Percentiles rank a stretch among this genome's conserved stretches.
Conservation (phyloP, 1,140 invertebrate species). For the Fopius arisanus region DNA sequence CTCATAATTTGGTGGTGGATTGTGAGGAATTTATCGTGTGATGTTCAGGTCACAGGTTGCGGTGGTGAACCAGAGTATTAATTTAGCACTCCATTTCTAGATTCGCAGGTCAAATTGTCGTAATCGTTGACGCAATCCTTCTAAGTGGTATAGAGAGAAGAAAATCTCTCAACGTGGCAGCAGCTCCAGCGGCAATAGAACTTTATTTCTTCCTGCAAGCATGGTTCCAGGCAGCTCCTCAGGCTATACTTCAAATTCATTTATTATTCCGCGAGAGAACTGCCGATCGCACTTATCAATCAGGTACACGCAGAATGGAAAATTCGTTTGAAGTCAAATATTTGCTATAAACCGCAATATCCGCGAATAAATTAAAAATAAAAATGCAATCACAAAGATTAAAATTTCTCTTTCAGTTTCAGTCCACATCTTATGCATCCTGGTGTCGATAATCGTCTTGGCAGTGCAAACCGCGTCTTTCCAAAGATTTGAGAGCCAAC, state of each 20-base stretch:
- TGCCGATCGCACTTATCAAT: slow-evolving; percentile 44
- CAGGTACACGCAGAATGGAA: too few species aligned
- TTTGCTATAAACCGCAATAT: too few species aligned
- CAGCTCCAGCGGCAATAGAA: slow-evolving; percentile 71
- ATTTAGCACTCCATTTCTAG: slow-evolving; percentile 53
- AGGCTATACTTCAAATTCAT: slow-evolving; percentile 72
- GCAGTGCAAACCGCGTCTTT: slow-evolving; percentile 74
- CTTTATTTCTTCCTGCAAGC: slow-evolving; percentile 78
- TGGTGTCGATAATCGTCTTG: slow-evolving; percentile 72
- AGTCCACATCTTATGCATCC: slow-evolving; percentile 71
- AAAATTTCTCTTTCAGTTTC: slow-evolving; percentile 66
- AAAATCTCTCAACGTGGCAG: slow-evolving; percentile 67
- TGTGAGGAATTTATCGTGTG: not conserved
- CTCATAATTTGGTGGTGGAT: too few species aligned
- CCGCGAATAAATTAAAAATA: too few species aligned
- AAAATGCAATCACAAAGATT: slow-evolving; percentile 7
- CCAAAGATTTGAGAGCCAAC: slow-evolving; percentile 79
- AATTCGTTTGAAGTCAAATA: too few species aligned
- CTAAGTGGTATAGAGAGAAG: slow-evolving; percentile 67
- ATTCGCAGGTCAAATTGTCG: slow-evolving; percentile 73
- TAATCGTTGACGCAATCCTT: slow-evolving; percentile 74
- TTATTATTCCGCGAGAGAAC: slow-evolving; percentile 64
- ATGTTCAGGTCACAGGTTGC: not conserved
- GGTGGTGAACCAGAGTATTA: not conserved
- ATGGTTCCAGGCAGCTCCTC: slow-evolving; percentile 77